Conservation (phyloP, 2,888 invertebrate species). For the Liodrosophila aerea region DNA sequence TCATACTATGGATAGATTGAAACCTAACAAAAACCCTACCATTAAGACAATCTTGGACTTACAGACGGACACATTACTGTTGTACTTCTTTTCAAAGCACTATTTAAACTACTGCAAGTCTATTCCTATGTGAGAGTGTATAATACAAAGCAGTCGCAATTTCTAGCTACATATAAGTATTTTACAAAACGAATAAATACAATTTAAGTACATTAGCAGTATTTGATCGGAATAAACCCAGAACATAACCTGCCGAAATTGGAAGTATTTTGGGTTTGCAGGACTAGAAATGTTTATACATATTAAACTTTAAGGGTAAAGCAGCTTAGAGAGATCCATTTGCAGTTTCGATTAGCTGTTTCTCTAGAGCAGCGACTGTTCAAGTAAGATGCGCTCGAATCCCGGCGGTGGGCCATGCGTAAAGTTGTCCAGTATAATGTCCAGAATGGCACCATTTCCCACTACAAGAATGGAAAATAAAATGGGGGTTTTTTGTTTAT, state of each 20-base stretch:
- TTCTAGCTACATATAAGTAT: conserved; percentile 46
- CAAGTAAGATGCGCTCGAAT: conserved; percentile 97
- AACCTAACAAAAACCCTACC: too few relatives aligned
- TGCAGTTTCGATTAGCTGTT: not conserved
- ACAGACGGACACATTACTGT: too few relatives aligned
- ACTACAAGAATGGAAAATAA: conserved; percentile 85
- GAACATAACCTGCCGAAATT: not conserved
- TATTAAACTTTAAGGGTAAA: conserved; percentile 15
- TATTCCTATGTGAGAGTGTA: conserved; percentile 25
- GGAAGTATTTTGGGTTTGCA: not conserved
- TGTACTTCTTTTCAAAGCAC: too few relatives aligned
- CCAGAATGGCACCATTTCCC: conserved; percentile 98
- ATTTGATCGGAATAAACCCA: conserved; percentile 5
- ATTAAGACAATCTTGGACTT: too few relatives aligned
- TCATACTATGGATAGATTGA: too few relatives aligned
- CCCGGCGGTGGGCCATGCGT: conserved; percentile 91
- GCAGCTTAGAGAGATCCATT: conserved; percentile 1
- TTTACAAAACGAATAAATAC: conserved; percentile 37
- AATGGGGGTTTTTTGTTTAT: rapidly evolving
- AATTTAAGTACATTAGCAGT: not conserved
- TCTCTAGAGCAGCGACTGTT: conserved; percentile 95
- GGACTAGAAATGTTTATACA: conserved; percentile 62
- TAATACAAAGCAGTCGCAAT: conserved; percentile 44
- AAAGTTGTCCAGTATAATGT: conserved; percentile 95
- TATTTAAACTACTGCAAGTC: too few relatives aligned